Evolutionary conservation across 2,888 invertebrate genomes (phyloP).

Genomic region (Zhuqinia jingwanae): DNA sequence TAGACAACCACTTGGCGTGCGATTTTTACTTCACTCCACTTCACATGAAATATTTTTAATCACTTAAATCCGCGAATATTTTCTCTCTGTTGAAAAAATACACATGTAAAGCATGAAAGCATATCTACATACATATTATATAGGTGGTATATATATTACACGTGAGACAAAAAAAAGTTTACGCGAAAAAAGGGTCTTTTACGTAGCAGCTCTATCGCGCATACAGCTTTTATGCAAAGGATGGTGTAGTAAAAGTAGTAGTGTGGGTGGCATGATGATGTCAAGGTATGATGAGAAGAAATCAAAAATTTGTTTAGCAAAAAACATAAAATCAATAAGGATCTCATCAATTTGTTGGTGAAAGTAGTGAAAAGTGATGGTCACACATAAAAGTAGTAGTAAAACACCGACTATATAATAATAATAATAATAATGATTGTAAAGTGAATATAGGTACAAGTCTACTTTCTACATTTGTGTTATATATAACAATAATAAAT

Average conservation of each 20-base stretch:
- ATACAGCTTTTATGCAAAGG: background rate
- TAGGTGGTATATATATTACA: background rate
- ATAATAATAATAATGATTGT: background rate
- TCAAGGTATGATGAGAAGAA: background rate
- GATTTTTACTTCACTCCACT: no score
- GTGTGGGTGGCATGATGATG: background rate
- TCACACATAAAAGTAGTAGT: no score
- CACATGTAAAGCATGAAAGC: constrained; percentile 1
- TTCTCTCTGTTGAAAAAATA: background rate
- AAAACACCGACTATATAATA: background rate
- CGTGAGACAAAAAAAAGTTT: no score
- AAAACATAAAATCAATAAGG: background rate
- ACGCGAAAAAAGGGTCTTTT: background rate
- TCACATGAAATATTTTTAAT: background rate
- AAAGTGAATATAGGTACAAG: background rate
- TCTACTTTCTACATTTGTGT: background rate
- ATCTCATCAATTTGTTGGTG: background rate
- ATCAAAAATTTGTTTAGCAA: background rate
- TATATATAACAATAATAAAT: background rate
- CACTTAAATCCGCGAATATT: no score
- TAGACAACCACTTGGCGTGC: background rate
- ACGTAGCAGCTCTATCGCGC: constrained; percentile 23
- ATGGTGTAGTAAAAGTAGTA: background rate
- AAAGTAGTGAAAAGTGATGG: no score
- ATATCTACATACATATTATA: constrained; percentile 26